Conservation (phyloP, 2,888 invertebrate species). For the Plebejus anna region DNA sequence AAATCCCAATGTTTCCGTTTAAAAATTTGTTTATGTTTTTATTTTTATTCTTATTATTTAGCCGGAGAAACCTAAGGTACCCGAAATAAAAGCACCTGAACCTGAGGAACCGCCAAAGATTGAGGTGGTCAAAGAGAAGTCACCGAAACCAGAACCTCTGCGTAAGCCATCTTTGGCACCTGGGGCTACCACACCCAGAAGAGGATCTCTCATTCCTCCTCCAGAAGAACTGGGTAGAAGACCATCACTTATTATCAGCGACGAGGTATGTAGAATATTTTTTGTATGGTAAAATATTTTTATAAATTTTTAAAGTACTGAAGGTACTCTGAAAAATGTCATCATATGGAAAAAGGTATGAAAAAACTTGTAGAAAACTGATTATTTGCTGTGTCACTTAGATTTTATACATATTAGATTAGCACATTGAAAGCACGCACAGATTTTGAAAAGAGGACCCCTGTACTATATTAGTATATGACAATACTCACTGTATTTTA, state of each 20-base stretch:
- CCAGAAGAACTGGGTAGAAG: constrained; percentile 92
- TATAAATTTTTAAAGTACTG: constrained; percentile 27
- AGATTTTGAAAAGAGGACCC: constrained; percentile 31
- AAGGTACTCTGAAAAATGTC: constrained; percentile 34
- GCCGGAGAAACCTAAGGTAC: constrained; percentile 69
- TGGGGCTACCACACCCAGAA: constrained; percentile 61
- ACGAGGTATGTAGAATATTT: constrained; percentile 87
- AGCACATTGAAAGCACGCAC: constrained; percentile 35
- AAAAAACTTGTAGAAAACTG: constrained; percentile 46
- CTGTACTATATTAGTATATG: constrained; percentile 11
- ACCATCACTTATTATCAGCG: constrained; percentile 94
- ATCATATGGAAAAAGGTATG: constrained; percentile 57
- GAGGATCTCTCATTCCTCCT: constrained; percentile 93
- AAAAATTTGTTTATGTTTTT: background rate
- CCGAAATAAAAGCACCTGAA: constrained; percentile 85
- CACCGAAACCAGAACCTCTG: constrained; percentile 81
- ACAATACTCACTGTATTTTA: constrained; percentile 20
- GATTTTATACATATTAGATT: constrained; percentile 39
- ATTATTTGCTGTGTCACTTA: constrained; percentile 54
- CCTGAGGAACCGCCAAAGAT: constrained; percentile 85
- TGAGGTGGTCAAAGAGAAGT: constrained; percentile 90
- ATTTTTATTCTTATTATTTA: constrained; percentile 33
- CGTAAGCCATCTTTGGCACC: constrained; percentile 89
- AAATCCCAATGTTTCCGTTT: too few species aligned
- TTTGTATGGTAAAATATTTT: constrained; percentile 24